Evolutionary conservation across 2,113 vertebrate genomes (phyloP), one percentile per base, ranked within the genome.

Genomic region (Misgurnus anguillicaudatus): DNA sequence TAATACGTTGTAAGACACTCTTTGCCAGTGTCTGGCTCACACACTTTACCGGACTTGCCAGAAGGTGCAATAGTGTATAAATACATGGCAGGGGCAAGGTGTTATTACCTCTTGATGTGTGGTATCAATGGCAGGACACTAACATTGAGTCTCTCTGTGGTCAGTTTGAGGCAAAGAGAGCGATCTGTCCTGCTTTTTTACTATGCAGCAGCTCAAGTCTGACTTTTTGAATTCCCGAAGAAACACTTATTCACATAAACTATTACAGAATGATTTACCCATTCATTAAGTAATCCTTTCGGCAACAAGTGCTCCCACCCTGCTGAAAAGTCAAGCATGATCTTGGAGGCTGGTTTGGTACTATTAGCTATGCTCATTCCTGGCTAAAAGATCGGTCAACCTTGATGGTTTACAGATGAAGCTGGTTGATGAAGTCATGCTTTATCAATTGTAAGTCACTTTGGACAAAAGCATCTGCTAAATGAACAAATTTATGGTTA

Each of bases 31-130:
- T 72, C 70, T 36, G 13, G 11, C 38, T 72, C 70, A 36, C 61
- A 73, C 48, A 63, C 69, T 55, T 6, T 58, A 63, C 68, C 78
- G 65, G 87, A 84, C 87, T 85, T 87, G 89, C 88, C 82, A 87
- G 87, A 73, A 86, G 86, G 88, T 88, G 89, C 89, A 91, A 92
- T 91, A 90, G 88, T 82, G 85, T 87, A 88, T 84, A 85, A 85
- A 69, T 87, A 6, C 74, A 85, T 65, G 87, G 75, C 85, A 83
- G 84, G 85, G 82, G 84, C 76, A 85, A 78, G 82, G 77, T 83
- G 51, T 83, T 77, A 89, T 92, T 88, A 91, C 89, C 88, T 90
- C 88, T 87, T 69, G 73, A 84, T 85, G 62, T 42, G 83, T 83
- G 70, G 69, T 41, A 75, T 61, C 42, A 39, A 63, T 36, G 36